phyloP scores from a whole-genome alignment of 2,888 invertebrate species.

The Ennomos fuscantarius region DNA sequence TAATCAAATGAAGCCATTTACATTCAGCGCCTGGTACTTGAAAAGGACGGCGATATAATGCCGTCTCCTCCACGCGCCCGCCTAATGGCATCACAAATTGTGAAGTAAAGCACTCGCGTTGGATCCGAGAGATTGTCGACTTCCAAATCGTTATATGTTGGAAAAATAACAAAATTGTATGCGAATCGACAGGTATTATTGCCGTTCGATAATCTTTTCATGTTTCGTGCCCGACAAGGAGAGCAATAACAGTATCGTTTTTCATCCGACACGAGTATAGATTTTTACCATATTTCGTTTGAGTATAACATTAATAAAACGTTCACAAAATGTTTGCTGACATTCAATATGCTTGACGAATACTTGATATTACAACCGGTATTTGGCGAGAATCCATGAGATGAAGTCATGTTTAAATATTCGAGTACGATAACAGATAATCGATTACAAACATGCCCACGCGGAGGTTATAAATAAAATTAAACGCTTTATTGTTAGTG shows the following conservation, averaged over 20 bases:
- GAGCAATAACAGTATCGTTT: conserved; percentile 43
- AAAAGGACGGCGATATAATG: conserved; percentile 54
- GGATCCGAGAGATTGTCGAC: conserved; percentile 65
- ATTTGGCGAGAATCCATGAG: conserved; percentile 24
- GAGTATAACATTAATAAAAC: conserved; percentile 1
- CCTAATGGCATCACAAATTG: conserved; percentile 79
- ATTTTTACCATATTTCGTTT: conserved; percentile 9
- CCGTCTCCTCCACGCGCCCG: conserved; percentile 67
- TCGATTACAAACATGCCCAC: conserved; percentile 67
- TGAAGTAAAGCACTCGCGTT: conserved; percentile 65
- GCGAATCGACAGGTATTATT: conserved; percentile 62
- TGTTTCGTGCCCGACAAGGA: conserved; percentile 47
- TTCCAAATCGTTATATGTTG: conserved; percentile 60
- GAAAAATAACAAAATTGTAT: conserved; percentile 78
- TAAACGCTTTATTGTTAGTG: conserved; percentile 77
- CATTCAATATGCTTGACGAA: conserved; percentile 5
- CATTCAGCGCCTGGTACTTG: conserved; percentile 72
- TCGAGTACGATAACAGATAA: conserved; percentile 62
- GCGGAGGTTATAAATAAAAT: conserved; percentile 73
- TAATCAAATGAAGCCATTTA: conserved; percentile 83
- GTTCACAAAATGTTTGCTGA: conserved; percentile 1
- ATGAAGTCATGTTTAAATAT: conserved; percentile 57
- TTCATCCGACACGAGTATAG: conserved; percentile 8
- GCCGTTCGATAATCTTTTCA: conserved; percentile 58
- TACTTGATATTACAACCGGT: conserved; percentile 1